Evolutionary conservation across 2,797 vertebrate genomes (phyloP).

Genomic region (Tamandua tetradactyla): DNA sequence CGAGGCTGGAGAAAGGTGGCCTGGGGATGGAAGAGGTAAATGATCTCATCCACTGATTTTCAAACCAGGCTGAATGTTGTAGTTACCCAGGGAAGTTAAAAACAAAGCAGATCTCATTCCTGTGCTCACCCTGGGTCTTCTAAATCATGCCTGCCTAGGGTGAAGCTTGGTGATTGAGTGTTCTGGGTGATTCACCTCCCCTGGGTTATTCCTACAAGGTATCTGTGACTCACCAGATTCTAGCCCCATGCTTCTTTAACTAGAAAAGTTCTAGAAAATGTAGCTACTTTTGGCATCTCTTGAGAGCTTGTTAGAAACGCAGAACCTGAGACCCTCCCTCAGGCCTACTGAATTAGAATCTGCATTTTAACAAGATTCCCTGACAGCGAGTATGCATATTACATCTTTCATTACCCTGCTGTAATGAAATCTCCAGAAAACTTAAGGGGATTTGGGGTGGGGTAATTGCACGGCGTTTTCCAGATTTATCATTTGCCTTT

Average conservation of each 20-base stretch:
- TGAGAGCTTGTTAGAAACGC: too few species aligned
- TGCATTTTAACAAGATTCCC: too few species aligned
- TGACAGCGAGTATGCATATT: not conserved
- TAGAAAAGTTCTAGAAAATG: not conserved
- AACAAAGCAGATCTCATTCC: not conserved
- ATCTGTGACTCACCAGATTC: not conserved
- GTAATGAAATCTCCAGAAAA: not conserved
- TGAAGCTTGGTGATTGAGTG: not conserved
- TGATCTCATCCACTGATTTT: constrained; percentile 2
- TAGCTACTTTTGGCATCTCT: not conserved
- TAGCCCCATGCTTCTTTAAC: not conserved
- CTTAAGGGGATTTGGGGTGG: not conserved
- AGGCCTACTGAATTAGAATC: not conserved
- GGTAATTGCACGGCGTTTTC: not conserved
- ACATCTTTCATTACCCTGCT: not conserved
- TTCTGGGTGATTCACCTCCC: not conserved
- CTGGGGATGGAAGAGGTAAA: not conserved
- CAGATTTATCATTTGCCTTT: not conserved
- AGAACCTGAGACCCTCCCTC: not conserved
- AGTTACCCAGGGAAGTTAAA: not conserved
- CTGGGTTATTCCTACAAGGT: not conserved
- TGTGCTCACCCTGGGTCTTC: not conserved
- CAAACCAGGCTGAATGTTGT: not conserved
- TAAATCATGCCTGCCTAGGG: not conserved
- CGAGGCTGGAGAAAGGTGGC: not conserved